Evolutionary conservation across 2,797 vertebrate genomes (phyloP).

Genomic region (Mus minutoides): DNA sequence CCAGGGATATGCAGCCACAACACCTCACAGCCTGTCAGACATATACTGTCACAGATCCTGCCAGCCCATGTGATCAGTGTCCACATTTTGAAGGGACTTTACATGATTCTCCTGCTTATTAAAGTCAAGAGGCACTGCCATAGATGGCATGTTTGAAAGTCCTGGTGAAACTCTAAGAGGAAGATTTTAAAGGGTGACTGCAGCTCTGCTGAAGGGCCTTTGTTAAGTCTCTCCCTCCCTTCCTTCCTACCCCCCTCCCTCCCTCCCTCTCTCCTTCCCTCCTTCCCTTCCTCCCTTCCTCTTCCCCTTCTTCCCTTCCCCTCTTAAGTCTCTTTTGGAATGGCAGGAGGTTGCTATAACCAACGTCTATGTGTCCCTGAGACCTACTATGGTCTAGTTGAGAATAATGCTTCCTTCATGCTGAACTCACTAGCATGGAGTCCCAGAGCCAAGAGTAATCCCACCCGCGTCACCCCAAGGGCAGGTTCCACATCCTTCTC

Average conservation of each 20-base stretch:
- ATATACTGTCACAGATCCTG: not conserved
- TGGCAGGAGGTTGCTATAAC: not conserved
- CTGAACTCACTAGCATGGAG: not conserved
- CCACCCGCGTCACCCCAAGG: not conserved
- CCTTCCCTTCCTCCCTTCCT: no score
- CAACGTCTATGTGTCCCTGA: not conserved
- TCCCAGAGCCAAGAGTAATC: not conserved
- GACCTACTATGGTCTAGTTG: not conserved
- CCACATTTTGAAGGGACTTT: not conserved
- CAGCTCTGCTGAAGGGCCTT: not conserved
- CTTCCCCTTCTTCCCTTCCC: no score
- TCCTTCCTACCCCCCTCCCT: no score
- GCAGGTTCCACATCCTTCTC: not conserved
- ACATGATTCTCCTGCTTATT: no score
- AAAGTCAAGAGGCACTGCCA: not conserved
- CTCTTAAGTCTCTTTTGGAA: not conserved
- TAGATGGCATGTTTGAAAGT: not conserved
- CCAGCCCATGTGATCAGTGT: not conserved
- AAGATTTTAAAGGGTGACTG: not conserved
- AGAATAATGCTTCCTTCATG: not conserved
- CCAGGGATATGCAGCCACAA: rapidly evolving
- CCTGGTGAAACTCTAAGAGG: not conserved
- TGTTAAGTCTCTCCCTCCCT: not conserved
- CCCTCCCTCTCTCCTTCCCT: not conserved
- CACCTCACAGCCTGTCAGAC: not conserved